Conservation (phyloP, 2,888 invertebrate species). For the Anorthoa munda region DNA sequence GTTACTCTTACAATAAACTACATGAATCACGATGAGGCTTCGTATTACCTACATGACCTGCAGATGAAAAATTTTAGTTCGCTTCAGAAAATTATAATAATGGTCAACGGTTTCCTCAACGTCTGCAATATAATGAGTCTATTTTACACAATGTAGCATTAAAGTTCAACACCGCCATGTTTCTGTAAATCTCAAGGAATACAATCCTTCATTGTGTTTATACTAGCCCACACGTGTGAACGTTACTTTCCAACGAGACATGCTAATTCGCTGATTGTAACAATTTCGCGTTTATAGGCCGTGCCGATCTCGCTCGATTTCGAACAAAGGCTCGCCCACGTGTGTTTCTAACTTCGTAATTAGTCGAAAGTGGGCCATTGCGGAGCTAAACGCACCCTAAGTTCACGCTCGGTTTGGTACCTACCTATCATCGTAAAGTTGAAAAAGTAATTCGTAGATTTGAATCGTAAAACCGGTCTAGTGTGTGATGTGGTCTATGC, state of each 20-base stretch:
- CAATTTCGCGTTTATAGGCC: constrained; percentile 62
- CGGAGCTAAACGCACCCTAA: constrained; percentile 38
- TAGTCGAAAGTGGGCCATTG: constrained; percentile 77
- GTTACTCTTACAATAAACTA: background rate
- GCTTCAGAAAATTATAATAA: background rate
- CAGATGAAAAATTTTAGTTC: background rate
- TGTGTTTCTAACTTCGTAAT: constrained; percentile 68
- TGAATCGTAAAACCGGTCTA: constrained; percentile 51
- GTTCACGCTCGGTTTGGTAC: constrained; percentile 59
- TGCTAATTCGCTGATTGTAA: constrained; percentile 56
- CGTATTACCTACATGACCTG: background rate
- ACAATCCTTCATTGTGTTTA: constrained; percentile 36
- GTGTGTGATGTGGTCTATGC: constrained; percentile 47
- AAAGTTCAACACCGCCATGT: background rate
- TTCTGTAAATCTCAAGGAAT: constrained; percentile 16
- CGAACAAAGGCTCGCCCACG: constrained; percentile 73
- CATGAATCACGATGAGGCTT: constrained; percentile 1
- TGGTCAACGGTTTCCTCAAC: background rate
- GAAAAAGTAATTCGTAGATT: constrained; percentile 36
- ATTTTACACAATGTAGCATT: background rate
- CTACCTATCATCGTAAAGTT: constrained; percentile 31
- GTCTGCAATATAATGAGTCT: background rate
- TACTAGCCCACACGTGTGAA: constrained; percentile 31
- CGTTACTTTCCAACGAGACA: constrained; percentile 49
- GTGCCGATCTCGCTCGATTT: constrained; percentile 60